Evolutionary conservation across 2,113 vertebrate species (phyloP), one percentile per base, ranked within the genome.

Genomic region (Myrmophylax atrothorax): DNA sequence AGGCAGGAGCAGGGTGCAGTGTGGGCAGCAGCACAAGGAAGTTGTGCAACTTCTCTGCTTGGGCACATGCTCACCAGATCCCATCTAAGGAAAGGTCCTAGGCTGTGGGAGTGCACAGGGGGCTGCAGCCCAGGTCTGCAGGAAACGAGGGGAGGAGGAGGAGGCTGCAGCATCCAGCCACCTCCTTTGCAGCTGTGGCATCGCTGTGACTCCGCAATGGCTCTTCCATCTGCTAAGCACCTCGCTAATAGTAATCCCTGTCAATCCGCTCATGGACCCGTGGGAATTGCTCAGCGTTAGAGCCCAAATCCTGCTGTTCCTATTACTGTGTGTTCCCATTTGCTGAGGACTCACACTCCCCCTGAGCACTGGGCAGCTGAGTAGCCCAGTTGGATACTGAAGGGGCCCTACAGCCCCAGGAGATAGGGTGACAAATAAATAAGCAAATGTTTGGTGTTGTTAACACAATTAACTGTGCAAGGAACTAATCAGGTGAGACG

Each of bases 401-500:
- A 35, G 44, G 33, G 56, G 37, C 68, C 68, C 53, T 40, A 5
- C 4, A 37, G 29, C 26, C 19, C 20, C 4, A 0, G 7, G 72
- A 67, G 38, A 62, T 33, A 50, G 35, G 9, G 42, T 4, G 8
- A 58, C 64, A 70, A 94, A 82, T 89, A 92, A 84, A 76, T 53
- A 85, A 77, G 63, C 2, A 1, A 75, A 12, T 70, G 83, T 83
- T 42, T 12, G 3, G 46, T 44, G n/a, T 42, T 60, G 64, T 79
- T 91, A 88, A 84, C 68, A 77, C 74, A 93, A 96, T 97, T 95
- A 95, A 84, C 62, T 60, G 90, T 91, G 84, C 90, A 74, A 84
- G 69, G 66, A 87, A n/a, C 84, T 96, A 90, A 97, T 97, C 95
- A 97, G 96, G 86, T 93, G 93, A 95, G 96, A 89, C 0, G 5